Evolutionary conservation across 2,888 invertebrate species (phyloP).

Genomic region (Carcina quercana): DNA sequence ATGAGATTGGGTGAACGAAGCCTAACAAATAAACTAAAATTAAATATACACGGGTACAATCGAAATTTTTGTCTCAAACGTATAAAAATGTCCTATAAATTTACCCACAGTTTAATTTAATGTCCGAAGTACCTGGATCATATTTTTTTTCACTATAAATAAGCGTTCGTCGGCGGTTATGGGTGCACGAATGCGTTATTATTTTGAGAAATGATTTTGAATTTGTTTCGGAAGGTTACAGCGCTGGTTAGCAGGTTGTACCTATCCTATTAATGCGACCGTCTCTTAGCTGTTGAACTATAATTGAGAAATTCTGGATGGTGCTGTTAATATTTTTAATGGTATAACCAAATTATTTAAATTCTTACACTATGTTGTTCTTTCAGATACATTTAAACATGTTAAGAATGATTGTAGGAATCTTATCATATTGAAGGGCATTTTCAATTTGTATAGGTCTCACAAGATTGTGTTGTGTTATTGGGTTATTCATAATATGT

Average conservation of each 20-base stretch:
- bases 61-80: slow-evolving; percentile 73
- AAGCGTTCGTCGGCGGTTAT: slow-evolving; percentile 64
- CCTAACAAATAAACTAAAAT: slow-evolving; percentile 73
- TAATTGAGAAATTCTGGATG: no score
- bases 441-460: no score
- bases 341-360: slow-evolving; percentile 5
- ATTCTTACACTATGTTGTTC: no score
- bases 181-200: slow-evolving; percentile 63
- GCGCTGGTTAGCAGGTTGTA: slow-evolving; percentile 23
- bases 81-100: slow-evolving; percentile 75
- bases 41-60: slow-evolving; percentile 73
- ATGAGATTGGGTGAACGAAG: slow-evolving; percentile 63
- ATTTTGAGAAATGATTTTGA: slow-evolving; percentile 68
- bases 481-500: no score
- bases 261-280: no score
- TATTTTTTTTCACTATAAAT: slow-evolving; percentile 67
- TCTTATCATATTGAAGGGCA: no score
- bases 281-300: no score
- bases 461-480: no score
- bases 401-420: no score
- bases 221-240: slow-evolving; percentile 46
- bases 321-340: slow-evolving; percentile 1
- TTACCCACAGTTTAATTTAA: slow-evolving; percentile 74
- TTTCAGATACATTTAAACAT: no score
- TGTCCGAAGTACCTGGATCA: slow-evolving; percentile 71